Conservation (phyloP, 2,797 vertebrate genomes). For the Fratercula arctica region DNA sequence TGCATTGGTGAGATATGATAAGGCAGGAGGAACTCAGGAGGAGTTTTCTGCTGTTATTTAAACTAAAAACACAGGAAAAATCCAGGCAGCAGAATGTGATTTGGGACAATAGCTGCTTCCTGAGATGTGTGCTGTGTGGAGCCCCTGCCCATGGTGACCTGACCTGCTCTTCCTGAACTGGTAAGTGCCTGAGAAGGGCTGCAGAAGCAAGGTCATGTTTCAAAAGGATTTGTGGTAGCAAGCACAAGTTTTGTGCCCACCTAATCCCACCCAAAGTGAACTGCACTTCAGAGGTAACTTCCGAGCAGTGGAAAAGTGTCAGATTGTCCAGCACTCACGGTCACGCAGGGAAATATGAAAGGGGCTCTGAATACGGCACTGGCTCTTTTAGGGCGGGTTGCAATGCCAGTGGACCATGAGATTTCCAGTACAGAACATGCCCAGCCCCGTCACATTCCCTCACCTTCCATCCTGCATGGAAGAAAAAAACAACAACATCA, state of each 20-base stretch:
- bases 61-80: slow-evolving; percentile 8
- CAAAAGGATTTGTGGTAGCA: background rate
- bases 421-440: background rate
- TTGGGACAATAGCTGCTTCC: slow-evolving; percentile 7
- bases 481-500: background rate
- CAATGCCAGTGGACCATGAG: background rate
- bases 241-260: background rate
- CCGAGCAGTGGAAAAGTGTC: background rate
- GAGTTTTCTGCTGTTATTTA: background rate
- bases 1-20: background rate
- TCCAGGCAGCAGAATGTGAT: background rate
- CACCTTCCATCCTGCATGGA: background rate
- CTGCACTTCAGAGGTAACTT: background rate
- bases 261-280: background rate
- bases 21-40: background rate
- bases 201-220: background rate
- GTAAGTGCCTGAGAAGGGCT: background rate
- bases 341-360: background rate
- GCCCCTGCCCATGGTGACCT: background rate
- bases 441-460: background rate
- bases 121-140: background rate
- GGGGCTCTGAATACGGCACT: background rate
- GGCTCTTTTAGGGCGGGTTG: background rate
- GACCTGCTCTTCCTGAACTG: background rate
- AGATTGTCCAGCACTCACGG: background rate